These are phyloP conservation scores for Reinhardtius hippoglossoides DNA, from an alignment of 2,113 vertebrate genomes.

Conservation along the genomic window DNA sequence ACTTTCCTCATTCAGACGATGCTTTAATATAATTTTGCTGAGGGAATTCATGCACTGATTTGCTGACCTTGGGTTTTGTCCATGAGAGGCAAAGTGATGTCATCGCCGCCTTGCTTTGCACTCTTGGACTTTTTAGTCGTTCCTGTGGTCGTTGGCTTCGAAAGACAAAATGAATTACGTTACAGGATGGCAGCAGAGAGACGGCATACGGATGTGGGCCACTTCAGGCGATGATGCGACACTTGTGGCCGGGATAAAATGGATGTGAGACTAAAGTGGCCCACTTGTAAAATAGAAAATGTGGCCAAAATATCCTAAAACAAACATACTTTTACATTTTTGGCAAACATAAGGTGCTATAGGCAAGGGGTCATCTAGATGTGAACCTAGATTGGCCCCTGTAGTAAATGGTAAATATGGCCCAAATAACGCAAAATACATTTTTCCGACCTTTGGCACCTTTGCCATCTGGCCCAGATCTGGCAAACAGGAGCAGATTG, in stretches of 20 bases:
- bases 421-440: too few species aligned
- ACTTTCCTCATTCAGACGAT: constrained; percentile 43
- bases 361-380: too few species aligned
- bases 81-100: constrained; percentile 96
- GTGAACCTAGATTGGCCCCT: too few species aligned
- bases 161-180: constrained; percentile 22
- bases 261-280: too few species aligned
- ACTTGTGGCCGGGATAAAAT: background rate
- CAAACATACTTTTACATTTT: too few species aligned
- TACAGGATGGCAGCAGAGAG: constrained; percentile 7
- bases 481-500: too few species aligned
- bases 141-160: constrained; percentile 85
- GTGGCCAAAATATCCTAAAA: too few species aligned
- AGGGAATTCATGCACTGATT: constrained; percentile 26
- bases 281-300: too few species aligned
- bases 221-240: background rate
- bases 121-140: constrained; percentile 88
- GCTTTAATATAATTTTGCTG: constrained; percentile 37
- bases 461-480: too few species aligned
- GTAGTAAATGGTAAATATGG: too few species aligned
- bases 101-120: constrained; percentile 89
- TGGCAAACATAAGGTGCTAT: too few species aligned
- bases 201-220: background rate
- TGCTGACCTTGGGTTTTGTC: constrained; percentile 93
- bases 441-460: too few species aligned